Base-by-base conservation (phyloP, 1,140 invertebrate species). In the Bombyx mori region DNA sequence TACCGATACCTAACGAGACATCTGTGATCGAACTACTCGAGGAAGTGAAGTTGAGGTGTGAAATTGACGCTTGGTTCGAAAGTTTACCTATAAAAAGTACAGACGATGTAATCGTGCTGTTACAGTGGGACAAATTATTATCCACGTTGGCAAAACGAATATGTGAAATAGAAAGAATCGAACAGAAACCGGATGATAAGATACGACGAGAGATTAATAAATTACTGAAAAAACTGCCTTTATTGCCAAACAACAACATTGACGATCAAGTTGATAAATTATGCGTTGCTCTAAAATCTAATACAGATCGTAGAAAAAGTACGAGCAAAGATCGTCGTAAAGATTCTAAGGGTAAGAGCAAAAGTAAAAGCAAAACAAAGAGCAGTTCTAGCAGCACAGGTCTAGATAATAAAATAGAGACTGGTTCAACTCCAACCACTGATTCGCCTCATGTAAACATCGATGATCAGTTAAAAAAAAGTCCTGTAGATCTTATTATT, bases 1-100 rank as follows among this genome's bases (percentile, higher is more conserved):
- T 74, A 3, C 66, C 66, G 6, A 51, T 69, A 48, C 75, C 75
- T 12, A 63, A 65, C 60, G 67, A 75, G 63, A 52, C 42, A 7
- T 66, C 68, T 9, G 58, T 76, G 35, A 42, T 54, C 35, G 62
- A 68, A 44, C 66, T 75, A 61, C 66, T 76, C 7, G 73, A 76
- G 62, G 63, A 73, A 64, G 62, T 73, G 26, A 79, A 76, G 62
- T 70, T 69, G 7, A 65, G 68, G 47, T 75, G 67, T 69, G 66
- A 70, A 69, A 68, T 79, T 42, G 70, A 73, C 8, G 58, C 47
- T 22, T 79, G 76, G 76, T 71, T 71, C 65, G 64, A 75, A 55
- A 57, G 59, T 3, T 60, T 79, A 42, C 73, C 73, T 6, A 4
- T 77, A 12, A 62, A 44, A 63, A 47, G 65, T 54, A 45, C 66